Evolutionary conservation across 2,797 vertebrate genomes (phyloP), one percentile per base, ranked within the genome.

Genomic region (Poecilia velifera): DNA sequence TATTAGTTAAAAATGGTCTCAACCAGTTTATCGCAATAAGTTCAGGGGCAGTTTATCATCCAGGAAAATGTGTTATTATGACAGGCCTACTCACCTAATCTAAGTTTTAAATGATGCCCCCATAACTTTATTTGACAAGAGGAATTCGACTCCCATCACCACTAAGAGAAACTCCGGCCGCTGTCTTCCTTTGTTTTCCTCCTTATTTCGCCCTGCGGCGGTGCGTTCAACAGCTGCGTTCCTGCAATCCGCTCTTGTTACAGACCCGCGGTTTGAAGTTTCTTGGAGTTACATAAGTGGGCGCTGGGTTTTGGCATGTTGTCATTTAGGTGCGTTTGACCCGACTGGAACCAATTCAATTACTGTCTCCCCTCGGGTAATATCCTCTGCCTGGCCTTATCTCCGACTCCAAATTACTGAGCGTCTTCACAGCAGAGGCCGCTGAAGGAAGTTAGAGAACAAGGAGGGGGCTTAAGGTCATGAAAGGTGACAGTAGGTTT

Each of bases 301-400:
- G 51, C 86, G 74, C 72, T 72, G 68, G 86, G 77, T 86, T 83
- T 84, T 8, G 73, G 81, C 4, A 76, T 82, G 84, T 81, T 90
- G 90, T 93, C 90, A 88, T 93, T 94, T 90, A 90, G 88, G 89
- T 91, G 88, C 85, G 76, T 92, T 90, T 95, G 94, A 94, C 82
- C 91, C 92, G 86, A 53, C 83, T 76, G 82, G 89, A 91, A 84
- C 84, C 81, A 90, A 87, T 91, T 94, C 91, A 93, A 91, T 94
- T 91, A 91, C 82, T 87, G 85, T 91, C 90, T 89, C 72, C 88
- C 79, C 85, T 89, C 85, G 76, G 87, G 90, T 93, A 90, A 93
- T 92, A 90, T 91, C 91, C 89, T 84, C 77, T 18, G 66, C 77
- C 87, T 84, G 79, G 76, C 76, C 84, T 92, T 93, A 93, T 93